These are phyloP conservation scores for Phocoena sinus DNA, from an alignment of 2,113 vertebrate genomes.

Conservation along the genomic window DNA sequence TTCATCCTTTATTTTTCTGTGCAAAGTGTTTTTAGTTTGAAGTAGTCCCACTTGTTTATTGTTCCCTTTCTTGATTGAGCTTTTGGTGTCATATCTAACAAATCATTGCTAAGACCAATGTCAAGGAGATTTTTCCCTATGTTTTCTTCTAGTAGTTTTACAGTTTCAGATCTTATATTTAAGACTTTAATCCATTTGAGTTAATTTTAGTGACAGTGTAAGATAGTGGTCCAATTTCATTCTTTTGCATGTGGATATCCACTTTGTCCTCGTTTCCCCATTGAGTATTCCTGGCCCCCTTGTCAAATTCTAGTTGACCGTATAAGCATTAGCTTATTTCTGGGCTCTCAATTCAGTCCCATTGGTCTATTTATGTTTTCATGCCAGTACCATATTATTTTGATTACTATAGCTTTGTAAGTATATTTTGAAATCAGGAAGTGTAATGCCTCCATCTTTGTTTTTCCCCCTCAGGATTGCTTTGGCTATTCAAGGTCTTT, in stretches of 20 bases:
- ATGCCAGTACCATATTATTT: neutral
- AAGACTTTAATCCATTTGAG: neutral
- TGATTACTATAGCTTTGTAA: neutral
- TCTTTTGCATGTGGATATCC: neutral
- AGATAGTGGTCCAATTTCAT: neutral
- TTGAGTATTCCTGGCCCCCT: neutral
- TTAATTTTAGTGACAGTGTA: neutral
- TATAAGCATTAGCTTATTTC: neutral
- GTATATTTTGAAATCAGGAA: neutral
- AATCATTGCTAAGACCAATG: neutral
- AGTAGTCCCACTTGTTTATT: neutral
- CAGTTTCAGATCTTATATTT: neutral
- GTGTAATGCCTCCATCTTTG: neutral
- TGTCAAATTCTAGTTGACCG: neutral
- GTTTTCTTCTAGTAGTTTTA: neutral
- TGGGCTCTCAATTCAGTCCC: neutral
- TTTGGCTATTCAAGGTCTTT: neutral
- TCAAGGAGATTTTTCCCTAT: neutral
- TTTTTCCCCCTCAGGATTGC: neutral
- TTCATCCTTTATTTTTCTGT: neutral
- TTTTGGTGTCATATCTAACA: neutral
- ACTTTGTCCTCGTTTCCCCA: neutral
- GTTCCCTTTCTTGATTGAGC: neutral
- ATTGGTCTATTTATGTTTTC: neutral
- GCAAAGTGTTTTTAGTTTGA: neutral